Base-by-base conservation (phyloP, 2,888 invertebrate species). In the Cerceris rybyensis region DNA sequence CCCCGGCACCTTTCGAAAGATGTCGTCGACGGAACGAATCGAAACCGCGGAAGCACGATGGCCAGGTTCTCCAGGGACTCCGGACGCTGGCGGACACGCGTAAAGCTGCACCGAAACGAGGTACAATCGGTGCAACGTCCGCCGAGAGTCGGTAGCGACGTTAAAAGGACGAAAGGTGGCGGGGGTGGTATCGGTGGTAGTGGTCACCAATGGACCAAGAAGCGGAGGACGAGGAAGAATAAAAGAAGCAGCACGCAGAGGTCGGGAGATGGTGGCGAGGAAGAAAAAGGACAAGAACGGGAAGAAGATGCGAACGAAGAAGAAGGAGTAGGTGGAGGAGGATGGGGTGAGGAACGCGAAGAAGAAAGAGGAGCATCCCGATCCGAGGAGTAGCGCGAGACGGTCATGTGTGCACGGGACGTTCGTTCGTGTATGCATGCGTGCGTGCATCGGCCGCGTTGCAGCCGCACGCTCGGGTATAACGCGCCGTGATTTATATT, bases 401-500 rank as follows among this genome's bases (percentile, higher is more conserved):
- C 61, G 42, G 49, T 55, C 42, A 64, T 57, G 61, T 69, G 75
- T 58, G 78, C n/a, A 46, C 8, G 17, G 43, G 55, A n/a, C 69
- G 75, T 69, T 68, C 52, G 49, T 79, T 73, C 14, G 64, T 77
- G 78, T 68, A 52, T 81, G 81, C 66, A 72, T 85, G 84, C 82
- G 77, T 81, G 83, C 71, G 75, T 76, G 79, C 78, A 72, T 69
- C 63, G 71, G 70, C 75, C 70, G 73, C 81, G 67, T 59, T 67
- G 70, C 43, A 68, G 67, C 75, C 74, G 69, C 83, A 80, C 78
- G 82, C 76, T 83, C 76, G 76, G 75, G 80, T 83, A 86, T 88
- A 89, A 89, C 88, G 82, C 84, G 81, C 74, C 75, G 85, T 89
- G 88, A 89, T 89, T 89, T 89, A 89, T 88, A 89, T 87, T 87